Conservation (phyloP, 2,888 invertebrate species). For the Leptothorax acervorum region DNA sequence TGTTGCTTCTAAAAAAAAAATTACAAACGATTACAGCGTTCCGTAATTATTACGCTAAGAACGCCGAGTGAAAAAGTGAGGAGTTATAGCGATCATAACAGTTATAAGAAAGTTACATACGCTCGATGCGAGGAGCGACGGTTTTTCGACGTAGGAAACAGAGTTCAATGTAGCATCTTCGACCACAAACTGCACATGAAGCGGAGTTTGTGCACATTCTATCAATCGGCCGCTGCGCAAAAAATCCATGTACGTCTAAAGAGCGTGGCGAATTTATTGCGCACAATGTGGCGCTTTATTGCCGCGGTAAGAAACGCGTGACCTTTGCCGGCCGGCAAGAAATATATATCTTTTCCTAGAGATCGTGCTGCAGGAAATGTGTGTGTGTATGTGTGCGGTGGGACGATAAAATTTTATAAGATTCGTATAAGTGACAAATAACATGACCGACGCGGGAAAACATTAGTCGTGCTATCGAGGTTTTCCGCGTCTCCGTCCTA, state of each 20-base stretch:
- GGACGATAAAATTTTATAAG: constrained; percentile 37
- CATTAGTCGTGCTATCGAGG: background rate
- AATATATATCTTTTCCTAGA: constrained; percentile 48
- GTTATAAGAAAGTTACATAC: constrained; percentile 31
- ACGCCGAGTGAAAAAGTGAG: background rate
- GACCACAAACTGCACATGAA: constrained; percentile 43
- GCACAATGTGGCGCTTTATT: constrained; percentile 58
- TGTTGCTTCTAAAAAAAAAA: background rate
- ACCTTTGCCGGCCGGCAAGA: constrained; percentile 48
- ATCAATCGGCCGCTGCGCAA: constrained; percentile 32
- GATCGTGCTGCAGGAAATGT: constrained; percentile 24
- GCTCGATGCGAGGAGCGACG: constrained; percentile 5
- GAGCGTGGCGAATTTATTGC: constrained; percentile 42
- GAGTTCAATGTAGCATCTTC: constrained; percentile 16
- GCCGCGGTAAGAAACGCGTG: constrained; percentile 52
- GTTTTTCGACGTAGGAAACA: constrained; percentile 38
- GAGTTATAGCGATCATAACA: constrained; percentile 24
- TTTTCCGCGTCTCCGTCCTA: background rate
- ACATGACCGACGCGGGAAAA: constrained; percentile 14
- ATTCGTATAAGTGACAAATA: constrained; percentile 32
- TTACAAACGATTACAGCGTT: background rate
- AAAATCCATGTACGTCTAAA: constrained; percentile 33
- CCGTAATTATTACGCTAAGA: background rate
- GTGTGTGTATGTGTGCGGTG: background rate
- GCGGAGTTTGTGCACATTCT: constrained; percentile 41